These are phyloP conservation scores for Synaphobranchus kaupii DNA, from an alignment of 2,797 vertebrate genomes.

Conservation along the genomic window DNA sequence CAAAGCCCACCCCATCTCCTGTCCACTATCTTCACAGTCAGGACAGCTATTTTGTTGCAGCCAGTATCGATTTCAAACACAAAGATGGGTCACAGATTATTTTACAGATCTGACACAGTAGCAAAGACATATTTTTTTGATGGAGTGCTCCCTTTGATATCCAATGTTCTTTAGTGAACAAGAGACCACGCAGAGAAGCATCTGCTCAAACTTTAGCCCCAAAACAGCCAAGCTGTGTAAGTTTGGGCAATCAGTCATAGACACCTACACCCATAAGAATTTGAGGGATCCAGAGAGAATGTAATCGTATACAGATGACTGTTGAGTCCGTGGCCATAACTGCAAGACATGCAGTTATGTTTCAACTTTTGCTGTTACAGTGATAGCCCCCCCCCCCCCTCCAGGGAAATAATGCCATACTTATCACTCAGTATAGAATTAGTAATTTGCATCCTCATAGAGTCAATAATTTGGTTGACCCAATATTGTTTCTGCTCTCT, in stretches of 20 bases:
- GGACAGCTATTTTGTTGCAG: background rate
- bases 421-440: constrained; percentile 13
- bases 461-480: background rate
- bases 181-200: background rate
- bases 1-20: background rate
- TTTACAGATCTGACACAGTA: background rate
- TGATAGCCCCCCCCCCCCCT: background rate
- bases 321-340: background rate
- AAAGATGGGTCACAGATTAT: background rate
- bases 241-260: background rate
- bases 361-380: background rate
- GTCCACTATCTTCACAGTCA: background rate
- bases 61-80: background rate
- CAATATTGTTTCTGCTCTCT: background rate
- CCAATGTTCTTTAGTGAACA: background rate
- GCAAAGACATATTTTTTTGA: background rate
- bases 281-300: background rate
- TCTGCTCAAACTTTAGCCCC: background rate
- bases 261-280: background rate
- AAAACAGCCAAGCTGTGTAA: background rate
- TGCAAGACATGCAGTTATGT: background rate
- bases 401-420: background rate
- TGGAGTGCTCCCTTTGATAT: background rate
- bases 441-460: too few species aligned
- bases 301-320: background rate